Evolutionary conservation across 2,113 vertebrate genomes (phyloP).

Genomic region (Psittacus erithacus): DNA sequence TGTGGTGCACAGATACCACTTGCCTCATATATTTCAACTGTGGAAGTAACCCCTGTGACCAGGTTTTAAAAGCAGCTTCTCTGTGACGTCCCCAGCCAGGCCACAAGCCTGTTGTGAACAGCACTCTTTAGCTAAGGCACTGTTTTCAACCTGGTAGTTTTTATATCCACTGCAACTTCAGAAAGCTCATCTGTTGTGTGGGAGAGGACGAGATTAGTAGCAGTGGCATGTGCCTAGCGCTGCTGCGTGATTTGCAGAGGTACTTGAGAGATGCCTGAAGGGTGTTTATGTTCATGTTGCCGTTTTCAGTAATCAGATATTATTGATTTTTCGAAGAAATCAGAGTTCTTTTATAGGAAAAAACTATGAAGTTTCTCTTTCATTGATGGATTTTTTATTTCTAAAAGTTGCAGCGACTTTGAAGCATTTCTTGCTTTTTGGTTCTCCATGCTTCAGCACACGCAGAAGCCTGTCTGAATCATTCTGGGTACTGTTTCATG

Average conservation of each 20-base stretch:
- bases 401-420: neutral
- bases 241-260: neutral
- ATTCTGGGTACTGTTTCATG: neutral
- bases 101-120: neutral
- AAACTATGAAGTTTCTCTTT: neutral
- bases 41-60: neutral
- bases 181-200: neutral
- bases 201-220: neutral
- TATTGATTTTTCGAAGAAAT: neutral
- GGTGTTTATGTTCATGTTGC: constrained; percentile 3
- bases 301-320: constrained; percentile 42
- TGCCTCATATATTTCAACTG: neutral
- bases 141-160: neutral
- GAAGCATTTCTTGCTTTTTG: neutral
- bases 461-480: neutral
- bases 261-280: constrained; percentile 25
- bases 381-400: neutral
- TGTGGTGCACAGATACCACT: neutral
- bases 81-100: neutral
- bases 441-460: neutral
- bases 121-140: neutral
- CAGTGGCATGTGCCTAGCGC: neutral
- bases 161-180: neutral
- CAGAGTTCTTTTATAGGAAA: neutral
- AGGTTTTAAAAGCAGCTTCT: neutral